Evolutionary conservation across 1,140 invertebrate genomes (phyloP).

Genomic region (Drosophila ercepeae): DNA sequence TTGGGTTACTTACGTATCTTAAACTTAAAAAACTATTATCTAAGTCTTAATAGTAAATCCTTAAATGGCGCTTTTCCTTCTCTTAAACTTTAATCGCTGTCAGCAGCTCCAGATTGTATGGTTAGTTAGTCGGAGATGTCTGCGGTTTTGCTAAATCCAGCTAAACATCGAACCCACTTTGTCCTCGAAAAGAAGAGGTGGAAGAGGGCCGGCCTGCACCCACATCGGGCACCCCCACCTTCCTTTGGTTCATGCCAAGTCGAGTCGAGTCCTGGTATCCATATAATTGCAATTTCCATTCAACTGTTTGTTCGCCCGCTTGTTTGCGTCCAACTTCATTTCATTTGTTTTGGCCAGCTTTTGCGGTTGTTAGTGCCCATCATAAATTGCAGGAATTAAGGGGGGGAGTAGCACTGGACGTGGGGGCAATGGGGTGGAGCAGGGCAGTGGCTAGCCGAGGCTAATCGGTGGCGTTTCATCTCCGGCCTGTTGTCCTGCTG

Average conservation of each 20-base stretch:
- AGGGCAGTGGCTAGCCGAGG: constrained; percentile 26
- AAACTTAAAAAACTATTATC: no score
- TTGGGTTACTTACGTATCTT: no score
- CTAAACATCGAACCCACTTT: constrained; percentile 27
- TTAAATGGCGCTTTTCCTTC: background rate
- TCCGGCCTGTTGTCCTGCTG: constrained; percentile 22
- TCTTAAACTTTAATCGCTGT: constrained; percentile 39
- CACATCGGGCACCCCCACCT: constrained; percentile 12
- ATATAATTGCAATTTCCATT: constrained; percentile 79
- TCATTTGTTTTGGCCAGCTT: constrained; percentile 56
- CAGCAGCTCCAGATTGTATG: constrained; percentile 48
- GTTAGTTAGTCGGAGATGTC: constrained; percentile 37
- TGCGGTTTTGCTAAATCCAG: constrained; percentile 29
- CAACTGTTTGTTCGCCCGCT: constrained; percentile 71
- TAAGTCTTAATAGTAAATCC: background rate
- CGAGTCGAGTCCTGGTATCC: constrained; percentile 30
- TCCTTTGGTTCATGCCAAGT: constrained; percentile 9
- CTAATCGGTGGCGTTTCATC: constrained; percentile 80
- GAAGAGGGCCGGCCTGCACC: constrained; percentile 18
- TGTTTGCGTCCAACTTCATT: constrained; percentile 51
- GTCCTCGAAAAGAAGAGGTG: background rate
- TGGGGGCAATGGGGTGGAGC: background rate
- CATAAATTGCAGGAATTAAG: constrained; percentile 62
- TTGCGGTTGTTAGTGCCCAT: constrained; percentile 75
- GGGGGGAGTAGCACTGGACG: background rate